These are phyloP conservation scores for Pteronotus mesoamericanus DNA, from an alignment of 2,797 vertebrate species.

Conservation along the genomic window DNA sequence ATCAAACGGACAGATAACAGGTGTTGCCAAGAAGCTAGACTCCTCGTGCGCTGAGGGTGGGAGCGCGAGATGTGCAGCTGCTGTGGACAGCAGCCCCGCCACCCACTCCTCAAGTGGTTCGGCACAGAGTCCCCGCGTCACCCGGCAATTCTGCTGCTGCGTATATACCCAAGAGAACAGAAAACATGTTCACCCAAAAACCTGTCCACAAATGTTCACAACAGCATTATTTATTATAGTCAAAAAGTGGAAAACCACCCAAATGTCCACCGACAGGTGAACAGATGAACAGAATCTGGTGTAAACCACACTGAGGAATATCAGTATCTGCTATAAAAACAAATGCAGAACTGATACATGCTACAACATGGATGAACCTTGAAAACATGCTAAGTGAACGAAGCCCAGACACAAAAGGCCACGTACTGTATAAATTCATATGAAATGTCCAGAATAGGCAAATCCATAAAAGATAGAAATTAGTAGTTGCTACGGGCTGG, in stretches of 20 bases:
- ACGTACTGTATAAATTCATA: background rate
- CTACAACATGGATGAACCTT: background rate
- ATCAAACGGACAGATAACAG: background rate
- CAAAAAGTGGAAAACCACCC: no score
- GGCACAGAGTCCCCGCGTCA: background rate
- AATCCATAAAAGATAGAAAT: background rate
- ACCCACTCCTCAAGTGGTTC: background rate
- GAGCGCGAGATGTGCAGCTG: background rate
- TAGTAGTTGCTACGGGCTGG: background rate
- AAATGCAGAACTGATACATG: background rate
- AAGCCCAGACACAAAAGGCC: background rate
- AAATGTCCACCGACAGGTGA: background rate
- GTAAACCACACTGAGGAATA: background rate
- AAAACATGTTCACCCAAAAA: background rate
- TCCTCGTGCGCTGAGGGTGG: background rate
- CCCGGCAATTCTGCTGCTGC: background rate
- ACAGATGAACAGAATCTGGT: background rate
- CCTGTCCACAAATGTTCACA: background rate
- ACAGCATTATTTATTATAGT: background rate
- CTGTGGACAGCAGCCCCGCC: background rate
- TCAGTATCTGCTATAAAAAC: background rate
- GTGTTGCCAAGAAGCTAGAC: background rate
- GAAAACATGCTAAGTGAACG: background rate
- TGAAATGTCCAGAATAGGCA: background rate
- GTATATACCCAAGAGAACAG: background rate